phyloP scores from a whole-genome alignment of 2,888 invertebrate species.

The Baronia brevicornis region DNA sequence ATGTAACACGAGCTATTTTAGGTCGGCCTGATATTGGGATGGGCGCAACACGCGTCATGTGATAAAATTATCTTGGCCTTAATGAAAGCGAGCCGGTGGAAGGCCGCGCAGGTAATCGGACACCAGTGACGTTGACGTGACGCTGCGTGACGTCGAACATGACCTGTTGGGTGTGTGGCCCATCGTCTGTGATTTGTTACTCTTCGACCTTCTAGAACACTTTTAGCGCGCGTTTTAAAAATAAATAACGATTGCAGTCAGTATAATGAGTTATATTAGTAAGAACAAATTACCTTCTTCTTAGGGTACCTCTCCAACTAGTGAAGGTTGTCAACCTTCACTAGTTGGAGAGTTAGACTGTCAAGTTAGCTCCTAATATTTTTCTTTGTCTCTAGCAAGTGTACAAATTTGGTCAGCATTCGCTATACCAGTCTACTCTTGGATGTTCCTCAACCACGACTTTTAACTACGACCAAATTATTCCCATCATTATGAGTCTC shows the following conservation, averaged over 20 bases:
- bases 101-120: conserved; percentile 65
- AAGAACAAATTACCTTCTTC: not conserved
- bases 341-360: no score
- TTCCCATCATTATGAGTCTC: no score
- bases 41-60: conserved; percentile 47
- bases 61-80: conserved; percentile 71
- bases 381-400: no score
- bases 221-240: no score
- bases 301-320: no score
- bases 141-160: conserved; percentile 36
- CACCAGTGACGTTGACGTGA: conserved; percentile 50
- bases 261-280: not conserved
- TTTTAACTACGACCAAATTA: no score
- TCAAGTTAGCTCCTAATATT: no score
- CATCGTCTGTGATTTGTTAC: conserved; percentile 18
- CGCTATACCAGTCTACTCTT: no score
- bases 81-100: conserved; percentile 52
- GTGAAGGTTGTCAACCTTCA: no score
- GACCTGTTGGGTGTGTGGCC: conserved; percentile 25
- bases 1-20: conserved; percentile 43
- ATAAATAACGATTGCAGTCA: conserved; percentile 2
- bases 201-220: conserved; percentile 2
- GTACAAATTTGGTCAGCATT: no score
- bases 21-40: conserved; percentile 42
- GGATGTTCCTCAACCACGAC: no score